Base-by-base conservation (phyloP, 2,113 vertebrate genomes). In the Tichodroma muraria region DNA sequence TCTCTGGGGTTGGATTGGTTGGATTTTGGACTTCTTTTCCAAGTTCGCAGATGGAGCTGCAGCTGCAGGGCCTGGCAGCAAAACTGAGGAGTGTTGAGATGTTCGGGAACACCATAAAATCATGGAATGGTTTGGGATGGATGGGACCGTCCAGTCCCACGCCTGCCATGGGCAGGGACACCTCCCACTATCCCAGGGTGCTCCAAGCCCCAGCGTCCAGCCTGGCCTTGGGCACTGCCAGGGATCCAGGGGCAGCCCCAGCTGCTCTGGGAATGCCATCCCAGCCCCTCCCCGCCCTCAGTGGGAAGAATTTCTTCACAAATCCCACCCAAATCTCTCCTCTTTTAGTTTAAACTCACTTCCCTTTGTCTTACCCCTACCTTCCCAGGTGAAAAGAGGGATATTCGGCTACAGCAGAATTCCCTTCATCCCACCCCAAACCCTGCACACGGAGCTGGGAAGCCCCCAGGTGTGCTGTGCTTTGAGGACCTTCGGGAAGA, bases 171-270 rank as follows among this genome's bases (percentile, higher is more conserved):
- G 30, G 6, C 37, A 78, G 23, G 59, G 19, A 63, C 22, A 37
- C 2, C 3, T 63, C 3, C 25, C 28, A 22, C 14, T 2, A 0
- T 13, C 22, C 80, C 80, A 64, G 11, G 27, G 2, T 1, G 10
- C 0, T 59, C 47, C 33, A 30, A 25, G 4, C 40, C n/a, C n/a
- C n/a, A n/a, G n/a, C n/a, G n/a, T n/a, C n/a, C 40, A 40, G 40
- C 17, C 18, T 44, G 44, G 44, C 42, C 42, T 42, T 13, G 42
- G 44, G 19, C 44, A 44, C 19, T 44, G 17, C 44, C 44, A 44
- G 44, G 44, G 17, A 44, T 44, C 7, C 18, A 19, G 44, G 44
- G 44, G 44, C 42, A 42, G 42, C 42, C 42, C 12, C 42, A 42
- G 42, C 42, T 19, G 7, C 16, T 44, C 44, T 44, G 44, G 44